These are phyloP conservation scores for Lepidonotus clava DNA, from an alignment of 2,888 invertebrate genomes.

Conservation along the genomic window DNA sequence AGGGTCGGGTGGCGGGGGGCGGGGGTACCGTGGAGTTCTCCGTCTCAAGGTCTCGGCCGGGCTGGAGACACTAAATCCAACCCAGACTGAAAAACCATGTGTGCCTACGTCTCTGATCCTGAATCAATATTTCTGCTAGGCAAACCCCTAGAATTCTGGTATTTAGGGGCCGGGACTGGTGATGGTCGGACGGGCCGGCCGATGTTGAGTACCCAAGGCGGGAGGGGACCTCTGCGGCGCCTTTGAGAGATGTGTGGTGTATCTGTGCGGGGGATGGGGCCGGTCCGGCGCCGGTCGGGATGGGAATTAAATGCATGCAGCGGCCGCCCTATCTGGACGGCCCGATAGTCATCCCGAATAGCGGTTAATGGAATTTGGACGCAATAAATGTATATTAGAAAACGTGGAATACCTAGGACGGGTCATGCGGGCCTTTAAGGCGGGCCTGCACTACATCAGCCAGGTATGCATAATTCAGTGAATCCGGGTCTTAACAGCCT, in stretches of 20 bases:
- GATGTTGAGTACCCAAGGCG: neutral
- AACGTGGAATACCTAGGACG: neutral
- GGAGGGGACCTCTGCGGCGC: neutral
- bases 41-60: too few relatives aligned
- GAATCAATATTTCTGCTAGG: too few relatives aligned
- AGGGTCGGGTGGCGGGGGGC: too few relatives aligned
- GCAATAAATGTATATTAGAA: conserved; percentile 24
- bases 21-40: too few relatives aligned
- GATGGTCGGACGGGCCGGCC: neutral
- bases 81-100: too few relatives aligned
- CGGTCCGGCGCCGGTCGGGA: neutral
- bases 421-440: conserved; percentile 8
- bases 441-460: neutral
- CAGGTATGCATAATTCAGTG: conserved; percentile 30
- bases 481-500: neutral
- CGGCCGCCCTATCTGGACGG: too few relatives aligned
- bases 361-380: conserved; percentile 1
- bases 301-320: neutral
- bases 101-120: too few relatives aligned
- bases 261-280: too few relatives aligned
- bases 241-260: neutral
- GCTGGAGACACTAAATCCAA: too few relatives aligned
- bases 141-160: too few relatives aligned
- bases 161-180: too few relatives aligned
- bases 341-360: neutral